phyloP scores from a whole-genome alignment of 2,113 vertebrate genomes.

The Porphyrio hochstetteri region DNA sequence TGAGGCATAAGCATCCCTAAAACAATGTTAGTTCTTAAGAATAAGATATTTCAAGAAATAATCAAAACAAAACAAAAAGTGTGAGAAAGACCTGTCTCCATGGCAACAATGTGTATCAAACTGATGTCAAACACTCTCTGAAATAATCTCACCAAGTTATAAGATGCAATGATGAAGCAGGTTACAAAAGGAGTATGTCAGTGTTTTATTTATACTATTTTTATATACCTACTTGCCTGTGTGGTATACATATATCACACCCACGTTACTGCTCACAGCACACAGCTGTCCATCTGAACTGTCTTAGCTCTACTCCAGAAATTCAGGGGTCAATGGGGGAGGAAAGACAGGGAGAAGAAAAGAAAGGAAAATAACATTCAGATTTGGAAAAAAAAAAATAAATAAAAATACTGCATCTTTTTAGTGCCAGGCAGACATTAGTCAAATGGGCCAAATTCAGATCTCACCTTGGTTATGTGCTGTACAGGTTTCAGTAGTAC shows the following conservation, averaged over 20 bases:
- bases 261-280: background rate
- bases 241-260: background rate
- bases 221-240: background rate
- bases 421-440: background rate
- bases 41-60: background rate
- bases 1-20: background rate
- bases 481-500: background rate
- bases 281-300: background rate
- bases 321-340: background rate
- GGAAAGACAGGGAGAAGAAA: background rate
- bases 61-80: constrained; percentile 3
- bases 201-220: background rate
- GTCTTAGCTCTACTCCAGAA: background rate
- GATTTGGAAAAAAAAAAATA: background rate
- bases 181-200: background rate
- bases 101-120: constrained; percentile 13
- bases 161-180: background rate
- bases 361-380: background rate
- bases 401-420: background rate
- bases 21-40: background rate
- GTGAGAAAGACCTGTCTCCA: background rate
- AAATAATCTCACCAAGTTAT: background rate
- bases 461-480: background rate
- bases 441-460: rapidly evolving
- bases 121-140: constrained; percentile 11